Conservation (phyloP, 23 tunicate genomes). For the Trididemnum clinides region DNA sequence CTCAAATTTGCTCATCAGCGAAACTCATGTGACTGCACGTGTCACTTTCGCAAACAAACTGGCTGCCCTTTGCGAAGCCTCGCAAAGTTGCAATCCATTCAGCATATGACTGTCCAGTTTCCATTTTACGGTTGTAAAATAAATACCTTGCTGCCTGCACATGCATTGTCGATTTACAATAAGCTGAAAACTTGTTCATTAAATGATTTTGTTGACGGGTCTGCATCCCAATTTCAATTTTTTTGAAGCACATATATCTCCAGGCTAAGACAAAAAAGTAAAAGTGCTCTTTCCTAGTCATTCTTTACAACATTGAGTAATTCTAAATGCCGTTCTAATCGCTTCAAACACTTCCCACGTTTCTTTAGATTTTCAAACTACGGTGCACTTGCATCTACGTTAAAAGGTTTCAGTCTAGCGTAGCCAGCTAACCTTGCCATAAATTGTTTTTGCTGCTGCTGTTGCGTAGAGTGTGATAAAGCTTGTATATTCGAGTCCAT, state of each 20-base stretch:
- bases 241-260: neutral
- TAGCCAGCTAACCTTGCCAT: neutral
- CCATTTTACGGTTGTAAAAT: neutral
- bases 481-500: neutral
- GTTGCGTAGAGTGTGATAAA: neutral
- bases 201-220: neutral
- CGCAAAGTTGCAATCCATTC: neutral
- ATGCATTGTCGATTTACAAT: neutral
- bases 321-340: neutral
- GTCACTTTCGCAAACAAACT: conserved; percentile 11
- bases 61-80: neutral
- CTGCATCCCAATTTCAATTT: neutral
- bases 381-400: neutral
- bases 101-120: conserved; percentile 7
- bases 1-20: conserved; percentile 24
- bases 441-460: neutral
- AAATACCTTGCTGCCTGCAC: neutral
- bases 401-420: neutral
- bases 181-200: neutral
- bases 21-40: neutral
- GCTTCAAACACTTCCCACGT: conserved; percentile 2
- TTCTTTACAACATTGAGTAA: neutral
- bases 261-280: neutral
- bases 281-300: neutral
- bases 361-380: neutral